Evolutionary conservation across 2,888 invertebrate genomes (phyloP), one percentile per base, ranked within the genome.

Genomic region (Campoplex nolae): DNA sequence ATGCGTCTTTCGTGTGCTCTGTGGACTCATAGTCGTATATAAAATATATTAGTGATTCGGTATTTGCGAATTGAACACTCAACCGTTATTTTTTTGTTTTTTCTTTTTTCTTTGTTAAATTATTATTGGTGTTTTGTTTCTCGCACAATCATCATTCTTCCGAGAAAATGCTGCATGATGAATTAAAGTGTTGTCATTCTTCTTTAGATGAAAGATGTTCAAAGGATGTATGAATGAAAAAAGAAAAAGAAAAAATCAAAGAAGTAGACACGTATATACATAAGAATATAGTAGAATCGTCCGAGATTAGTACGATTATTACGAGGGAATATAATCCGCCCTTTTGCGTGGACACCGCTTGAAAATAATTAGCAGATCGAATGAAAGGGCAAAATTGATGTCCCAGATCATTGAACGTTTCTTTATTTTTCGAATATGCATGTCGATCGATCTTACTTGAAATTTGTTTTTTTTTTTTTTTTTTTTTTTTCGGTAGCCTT

Each of bases 1-100:
- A 23, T 79, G 56, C 76, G 71, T 80, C 56, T 58, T 71, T 62
- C 56, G 75, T 86, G 80, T 86, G 84, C 84, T 84, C 62, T 84
- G 80, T 76, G 80, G 84, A 84, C 84, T 84, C 68, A 74, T 68
- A 35, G 38, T 81, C 78, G 84, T 86, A 86, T 87, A 87, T 84
- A 87, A 87, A 87, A 87, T 87, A 85, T 85, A 86, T 86, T 58
- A 78, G 86, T 81, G 74, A 78, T 84, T 83, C 51, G 83, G 83
- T 73, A 35, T 80, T 58, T 74, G 84, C 86, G 74, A 78, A 58
- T 81, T 48, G 32, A 51, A 84, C 84, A 81, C 86, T 77, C 56
- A 78, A 84, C 73, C 81, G 35, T 74, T 76, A 54, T 32, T 70
- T 78, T 70, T 45, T 45, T 38, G 2, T 38, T 38, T 38, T 38